These are phyloP conservation scores for Notiomystis cincta DNA, from an alignment of 2,113 vertebrate genomes.

Conservation along the genomic window DNA sequence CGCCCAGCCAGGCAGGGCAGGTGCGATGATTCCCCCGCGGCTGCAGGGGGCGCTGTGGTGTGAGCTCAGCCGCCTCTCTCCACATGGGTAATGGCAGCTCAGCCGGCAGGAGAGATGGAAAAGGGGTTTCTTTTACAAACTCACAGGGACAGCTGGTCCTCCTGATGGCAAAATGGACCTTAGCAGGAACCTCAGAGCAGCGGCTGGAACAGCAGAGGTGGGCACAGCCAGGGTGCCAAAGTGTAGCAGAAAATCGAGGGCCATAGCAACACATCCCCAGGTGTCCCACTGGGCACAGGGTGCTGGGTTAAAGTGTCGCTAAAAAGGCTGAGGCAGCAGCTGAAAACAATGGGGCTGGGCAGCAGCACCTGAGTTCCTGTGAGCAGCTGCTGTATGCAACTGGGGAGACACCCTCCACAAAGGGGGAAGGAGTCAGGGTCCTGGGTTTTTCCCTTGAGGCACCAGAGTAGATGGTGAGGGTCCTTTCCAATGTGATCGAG, in stretches of 20 bases:
- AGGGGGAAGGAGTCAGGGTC: no score
- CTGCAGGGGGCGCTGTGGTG: not conserved
- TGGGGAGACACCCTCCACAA: accelerated
- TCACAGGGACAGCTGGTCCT: accelerated
- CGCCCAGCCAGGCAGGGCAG: not conserved
- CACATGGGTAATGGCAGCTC: accelerated
- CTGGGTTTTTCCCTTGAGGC: not conserved
- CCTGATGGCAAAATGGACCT: not conserved
- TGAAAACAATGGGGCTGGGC: not conserved
- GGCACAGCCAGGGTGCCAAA: not conserved
- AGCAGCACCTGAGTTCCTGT: accelerated
- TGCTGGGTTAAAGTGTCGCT: not conserved
- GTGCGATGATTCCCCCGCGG: accelerated
- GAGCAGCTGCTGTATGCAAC: no score
- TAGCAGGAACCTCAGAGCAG: not conserved
- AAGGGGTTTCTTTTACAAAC: not conserved
- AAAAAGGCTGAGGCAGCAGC: not conserved
- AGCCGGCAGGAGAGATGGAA: accelerated
- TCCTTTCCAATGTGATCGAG: not conserved
- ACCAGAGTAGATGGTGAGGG: not conserved
- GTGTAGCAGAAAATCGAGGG: not conserved
- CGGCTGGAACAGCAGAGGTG: not conserved
- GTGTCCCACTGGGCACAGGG: no score
- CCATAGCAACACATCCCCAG: not conserved
- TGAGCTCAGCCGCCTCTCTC: accelerated